Percentiles rank a stretch among this genome's conserved stretches.
Evolutionary conservation across 1,140 invertebrate species (phyloP).

Genomic region (Drosophila subpulchrella): DNA sequence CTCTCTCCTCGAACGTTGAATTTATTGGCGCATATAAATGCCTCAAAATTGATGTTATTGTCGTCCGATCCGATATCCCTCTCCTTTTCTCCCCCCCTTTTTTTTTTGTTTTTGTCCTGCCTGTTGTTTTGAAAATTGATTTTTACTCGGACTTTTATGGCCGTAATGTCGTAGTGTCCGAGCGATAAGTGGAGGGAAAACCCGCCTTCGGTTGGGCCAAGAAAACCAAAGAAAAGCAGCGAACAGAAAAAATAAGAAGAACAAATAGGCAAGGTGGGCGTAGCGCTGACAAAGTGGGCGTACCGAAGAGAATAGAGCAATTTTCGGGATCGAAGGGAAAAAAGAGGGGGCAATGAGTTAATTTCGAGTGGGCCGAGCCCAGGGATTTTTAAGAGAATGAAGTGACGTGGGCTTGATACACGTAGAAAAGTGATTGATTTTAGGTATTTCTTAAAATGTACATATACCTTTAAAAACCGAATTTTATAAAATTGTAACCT

Average conservation of each 20-base stretch:
- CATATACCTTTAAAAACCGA: too few relatives aligned
- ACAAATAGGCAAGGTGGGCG: slow-evolving; percentile 62
- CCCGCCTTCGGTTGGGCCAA: slow-evolving; percentile 2
- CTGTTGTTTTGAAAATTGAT: slow-evolving; percentile 79
- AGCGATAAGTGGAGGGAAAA: slow-evolving; percentile 56
- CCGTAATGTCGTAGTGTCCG: slow-evolving; percentile 43
- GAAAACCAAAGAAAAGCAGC: slow-evolving; percentile 37
- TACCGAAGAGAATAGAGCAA: slow-evolving; percentile 70
- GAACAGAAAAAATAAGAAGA: slow-evolving; percentile 24
- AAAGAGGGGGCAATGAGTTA: slow-evolving; percentile 64
- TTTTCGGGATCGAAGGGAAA: slow-evolving; percentile 49
- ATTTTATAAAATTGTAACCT: too few relatives aligned
- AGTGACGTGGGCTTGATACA: slow-evolving; percentile 34
- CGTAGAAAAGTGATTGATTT: not conserved
- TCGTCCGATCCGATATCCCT: slow-evolving; percentile 51
- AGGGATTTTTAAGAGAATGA: slow-evolving; percentile 27
- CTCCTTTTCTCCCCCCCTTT: slow-evolving; percentile 24
- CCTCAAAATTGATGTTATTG: slow-evolving; percentile 82
- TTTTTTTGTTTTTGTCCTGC: slow-evolving; percentile 52
- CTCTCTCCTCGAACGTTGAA: slow-evolving; percentile 36
- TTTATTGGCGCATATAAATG: slow-evolving; percentile 83
- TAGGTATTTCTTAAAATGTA: not conserved
- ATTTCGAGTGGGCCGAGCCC: slow-evolving; percentile 62
- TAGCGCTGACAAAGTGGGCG: slow-evolving; percentile 69
- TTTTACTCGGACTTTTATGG: slow-evolving; percentile 71